Conservation (phyloP, 2,797 vertebrate species). For the Sciurus vulgaris region DNA sequence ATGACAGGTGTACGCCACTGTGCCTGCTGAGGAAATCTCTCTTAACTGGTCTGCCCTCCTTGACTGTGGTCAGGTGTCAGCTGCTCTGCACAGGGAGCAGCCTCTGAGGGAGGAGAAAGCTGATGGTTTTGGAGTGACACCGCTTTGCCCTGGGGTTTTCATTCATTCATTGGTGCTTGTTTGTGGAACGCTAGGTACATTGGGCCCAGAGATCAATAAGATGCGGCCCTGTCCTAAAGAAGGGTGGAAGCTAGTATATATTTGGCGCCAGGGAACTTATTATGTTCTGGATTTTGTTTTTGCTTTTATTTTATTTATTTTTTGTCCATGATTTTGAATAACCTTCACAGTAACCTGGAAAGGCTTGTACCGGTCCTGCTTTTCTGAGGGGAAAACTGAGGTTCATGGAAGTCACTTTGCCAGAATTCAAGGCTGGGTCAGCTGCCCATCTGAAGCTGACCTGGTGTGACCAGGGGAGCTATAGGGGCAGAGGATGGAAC, state of each 20-base stretch:
- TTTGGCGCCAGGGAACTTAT: not conserved
- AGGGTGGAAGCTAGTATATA: not conserved
- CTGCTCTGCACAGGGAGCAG: not conserved
- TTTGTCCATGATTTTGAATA: not conserved
- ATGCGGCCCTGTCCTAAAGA: not conserved
- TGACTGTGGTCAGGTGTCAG: not conserved
- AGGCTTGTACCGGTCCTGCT: not conserved
- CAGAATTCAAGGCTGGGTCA: not conserved
- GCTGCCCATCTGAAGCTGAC: not conserved
- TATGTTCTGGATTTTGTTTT: not conserved
- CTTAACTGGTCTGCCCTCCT: no score
- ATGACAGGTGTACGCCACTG: no score
- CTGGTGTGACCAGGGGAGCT: not conserved
- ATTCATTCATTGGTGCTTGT: not conserved
- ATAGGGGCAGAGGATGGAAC: not conserved
- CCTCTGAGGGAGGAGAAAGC: not conserved
- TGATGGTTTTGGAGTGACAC: not conserved
- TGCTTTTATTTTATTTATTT: no score
- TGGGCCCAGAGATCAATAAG: not conserved
- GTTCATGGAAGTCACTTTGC: not conserved
- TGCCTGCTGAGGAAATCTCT: not conserved
- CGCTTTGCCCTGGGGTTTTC: not conserved
- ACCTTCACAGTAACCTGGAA: not conserved
- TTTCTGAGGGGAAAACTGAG: slow-evolving; percentile 35
- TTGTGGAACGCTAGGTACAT: not conserved